Base-by-base conservation (phyloP, 2,113 vertebrate species). In the Istiophorus platypterus region DNA sequence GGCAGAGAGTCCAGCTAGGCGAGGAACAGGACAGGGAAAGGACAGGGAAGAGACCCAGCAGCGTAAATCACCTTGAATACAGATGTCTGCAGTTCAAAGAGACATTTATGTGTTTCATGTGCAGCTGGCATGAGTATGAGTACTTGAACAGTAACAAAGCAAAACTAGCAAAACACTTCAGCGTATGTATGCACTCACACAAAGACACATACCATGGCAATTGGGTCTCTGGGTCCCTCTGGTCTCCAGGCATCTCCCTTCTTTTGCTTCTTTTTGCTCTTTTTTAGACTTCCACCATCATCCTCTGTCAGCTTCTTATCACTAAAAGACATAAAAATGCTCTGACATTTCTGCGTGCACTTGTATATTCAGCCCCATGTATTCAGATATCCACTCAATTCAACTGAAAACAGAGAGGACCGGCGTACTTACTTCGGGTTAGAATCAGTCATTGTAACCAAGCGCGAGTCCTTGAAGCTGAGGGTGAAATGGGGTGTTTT, bases 1-100 rank as follows among this genome's bases (percentile, higher is more conserved):
- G 98, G 96, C 73, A 99, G 93, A 41, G 96, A 90, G 88, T 97
- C 96, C 94, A 99, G 94, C 97, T 99, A 72, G 34, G 41, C 65
- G 52, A 80, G 71, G 71, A 27, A 62, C 29, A 66, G 37, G 39
- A 79, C 39, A 59, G n/a, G 24, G 47, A 45, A 65, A 77, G 26
- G 42, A 72, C 70, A 73, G 18, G 18, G 22, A 51, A n/a, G 12
- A 31, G 20, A 34, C 31, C 31, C 31, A 34, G 31, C 3, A 34
- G 31, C 3, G 31, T 3, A 3, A 7, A 9, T 63, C 68, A 52
- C 34, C 20, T 18, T n/a, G 14, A 78, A 22, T 7, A 51, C n/a
- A 56, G 37, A 68, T 31, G 5, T 14, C 13, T 7, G 20, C 63
- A 79, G 29, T 58, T 8, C n/a, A n/a, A 20, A 13, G 20, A 26